Evolutionary conservation across 1,140 invertebrate species (phyloP).

Genomic region (Ceratosolen solmsi): DNA sequence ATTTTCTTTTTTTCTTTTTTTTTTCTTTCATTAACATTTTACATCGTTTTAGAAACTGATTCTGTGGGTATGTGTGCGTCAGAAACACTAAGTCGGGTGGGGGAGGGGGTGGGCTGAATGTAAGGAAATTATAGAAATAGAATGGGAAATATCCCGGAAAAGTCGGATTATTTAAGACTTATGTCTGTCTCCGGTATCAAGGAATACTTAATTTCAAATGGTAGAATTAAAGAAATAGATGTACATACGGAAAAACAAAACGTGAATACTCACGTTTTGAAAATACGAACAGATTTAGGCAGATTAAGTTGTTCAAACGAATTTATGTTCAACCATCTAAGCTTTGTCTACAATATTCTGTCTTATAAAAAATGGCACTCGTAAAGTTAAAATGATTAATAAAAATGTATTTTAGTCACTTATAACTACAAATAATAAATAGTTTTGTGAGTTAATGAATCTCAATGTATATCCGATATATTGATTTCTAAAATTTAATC

Average conservation of each 20-base stretch:
- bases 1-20: no score
- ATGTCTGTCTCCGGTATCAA: not conserved
- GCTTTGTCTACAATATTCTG: no score
- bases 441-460: no score
- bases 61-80: no score
- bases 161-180: conserved; percentile 25
- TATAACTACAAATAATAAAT: no score
- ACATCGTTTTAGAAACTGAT: not conserved
- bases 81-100: not conserved
- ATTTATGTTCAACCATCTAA: no score
- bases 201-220: not conserved
- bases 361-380: no score
- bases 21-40: not conserved
- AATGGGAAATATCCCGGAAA: conserved; percentile 12
- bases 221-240: not conserved
- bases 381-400: no score
- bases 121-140: conserved; percentile 16
- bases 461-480: no score
- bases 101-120: not conserved
- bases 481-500: conserved; percentile 1
- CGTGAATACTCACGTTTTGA: conserved; percentile 28
- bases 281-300: not conserved
- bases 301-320: not conserved
- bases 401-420: no score
- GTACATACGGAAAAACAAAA: conserved; percentile 26